Evolutionary conservation across 2,888 invertebrate species (phyloP), one percentile per base, ranked within the genome.

Genomic region (Conchocele bisecta): DNA sequence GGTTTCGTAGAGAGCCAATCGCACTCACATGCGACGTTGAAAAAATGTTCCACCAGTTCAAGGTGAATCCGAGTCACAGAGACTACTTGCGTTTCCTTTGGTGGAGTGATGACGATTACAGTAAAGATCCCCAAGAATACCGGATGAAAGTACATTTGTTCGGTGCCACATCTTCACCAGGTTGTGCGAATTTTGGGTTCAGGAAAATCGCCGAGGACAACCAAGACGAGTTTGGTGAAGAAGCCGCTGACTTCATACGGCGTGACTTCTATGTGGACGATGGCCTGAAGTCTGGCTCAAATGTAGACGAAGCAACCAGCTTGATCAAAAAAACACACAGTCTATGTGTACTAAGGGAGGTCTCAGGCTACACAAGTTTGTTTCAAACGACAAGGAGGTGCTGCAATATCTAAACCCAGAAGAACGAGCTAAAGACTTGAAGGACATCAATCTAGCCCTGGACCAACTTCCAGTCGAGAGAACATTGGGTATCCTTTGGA

Each of bases 211-310:
- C 67, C 6, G 46, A 28, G 13, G 65, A 64, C 17, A 20, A 35
- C 35, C 59, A 66, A 41, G 15, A n/a, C 13, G n/a, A 63, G 17
- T 58, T 61, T 50, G 56, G 67, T 9, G 24, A 35, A 4, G 64
- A 63, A n/a, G 68, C 41, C 15, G 60, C 63, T 22, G 33, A 73
- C n/a, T 77, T 78, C 26, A 22, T 80, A 9, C 22, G 56, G 13
- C 26, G 53, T 6, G 48, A 78, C 37, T 79, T 81, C 35, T 79
- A 79, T 41, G 79, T 81, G 1, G 81, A 81, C 42, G 76, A 79
- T 42, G 79, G 79, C 4, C 26, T 82, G 28, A 68, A 56, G 20
- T 67, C 70, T 2, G 65, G 73, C 3, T 33, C 58, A 7, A 50
- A 72, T 11, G 42, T 48, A n/a, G 44, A 39, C 26, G 59, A 70